phyloP scores from a whole-genome alignment of 1,140 invertebrate species.

The Drosophila teissieri region DNA sequence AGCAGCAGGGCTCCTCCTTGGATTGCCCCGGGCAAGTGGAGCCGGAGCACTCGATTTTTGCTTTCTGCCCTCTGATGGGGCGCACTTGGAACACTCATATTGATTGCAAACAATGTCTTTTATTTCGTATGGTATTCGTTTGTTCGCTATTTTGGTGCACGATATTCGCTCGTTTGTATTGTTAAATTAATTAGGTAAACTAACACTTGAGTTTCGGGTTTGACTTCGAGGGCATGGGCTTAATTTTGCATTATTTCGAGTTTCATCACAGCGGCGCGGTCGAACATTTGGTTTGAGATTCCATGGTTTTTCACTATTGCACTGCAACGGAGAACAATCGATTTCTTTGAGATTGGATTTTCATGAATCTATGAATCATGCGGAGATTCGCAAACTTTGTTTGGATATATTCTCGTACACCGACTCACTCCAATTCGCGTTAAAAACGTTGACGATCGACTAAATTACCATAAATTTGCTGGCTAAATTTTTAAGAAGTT shows the following conservation, averaged over 20 bases:
- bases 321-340: constrained; percentile 27
- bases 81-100: constrained; percentile 75
- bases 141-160: constrained; percentile 52
- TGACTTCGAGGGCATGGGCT: constrained; percentile 31
- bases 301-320: constrained; percentile 22
- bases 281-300: not conserved
- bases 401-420: constrained; percentile 5
- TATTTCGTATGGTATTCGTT: constrained; percentile 27
- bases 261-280: constrained; percentile 23
- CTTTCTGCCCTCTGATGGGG: constrained; percentile 67
- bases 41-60: constrained; percentile 35
- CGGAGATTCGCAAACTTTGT: constrained; percentile 14
- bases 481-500: no score
- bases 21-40: constrained; percentile 30
- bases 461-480: constrained; percentile 34
- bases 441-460: constrained; percentile 2
- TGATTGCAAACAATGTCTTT: constrained; percentile 62
- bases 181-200: constrained; percentile 75
- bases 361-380: constrained; percentile 8
- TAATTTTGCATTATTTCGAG: constrained; percentile 64
- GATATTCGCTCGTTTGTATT: constrained; percentile 57
- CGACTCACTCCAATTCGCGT: constrained; percentile 23
- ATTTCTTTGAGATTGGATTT: constrained; percentile 13
- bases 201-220: constrained; percentile 44
- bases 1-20: constrained; percentile 44